These are phyloP conservation scores for Meteorus cinctellus DNA, from an alignment of 2,888 invertebrate genomes.

Conservation along the genomic window DNA sequence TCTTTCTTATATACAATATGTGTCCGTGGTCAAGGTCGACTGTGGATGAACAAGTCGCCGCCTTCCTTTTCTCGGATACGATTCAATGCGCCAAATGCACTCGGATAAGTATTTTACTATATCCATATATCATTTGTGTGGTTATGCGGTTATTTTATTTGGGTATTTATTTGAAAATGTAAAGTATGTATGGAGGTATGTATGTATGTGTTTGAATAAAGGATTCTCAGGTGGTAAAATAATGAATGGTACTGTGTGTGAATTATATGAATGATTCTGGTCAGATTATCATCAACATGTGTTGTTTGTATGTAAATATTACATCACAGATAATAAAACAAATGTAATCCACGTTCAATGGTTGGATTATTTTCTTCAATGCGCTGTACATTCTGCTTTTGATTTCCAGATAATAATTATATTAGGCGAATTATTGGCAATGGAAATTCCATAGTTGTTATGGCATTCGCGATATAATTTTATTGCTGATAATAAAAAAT, in stretches of 20 bases:
- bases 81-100: constrained; percentile 24
- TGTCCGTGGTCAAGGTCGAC: constrained; percentile 46
- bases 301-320: too few relatives aligned
- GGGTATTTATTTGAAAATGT: background rate
- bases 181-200: background rate
- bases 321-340: too few relatives aligned
- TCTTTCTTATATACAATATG: constrained; percentile 30
- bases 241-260: background rate
- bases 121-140: constrained; percentile 28
- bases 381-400: too few relatives aligned
- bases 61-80: constrained; percentile 6
- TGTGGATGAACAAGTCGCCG: constrained; percentile 9
- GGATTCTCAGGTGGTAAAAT: background rate
- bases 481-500: too few relatives aligned
- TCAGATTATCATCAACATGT: too few relatives aligned
- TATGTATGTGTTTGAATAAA: background rate
- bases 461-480: too few relatives aligned
- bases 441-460: too few relatives aligned
- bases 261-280: background rate
- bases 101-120: constrained; percentile 9
- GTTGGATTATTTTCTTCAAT: too few relatives aligned
- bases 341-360: too few relatives aligned
- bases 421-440: too few relatives aligned
- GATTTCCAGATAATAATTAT: too few relatives aligned
- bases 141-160: constrained; percentile 2